Evolutionary conservation across 2,888 invertebrate species (phyloP).

Genomic region (Chaetoderma sp.): DNA sequence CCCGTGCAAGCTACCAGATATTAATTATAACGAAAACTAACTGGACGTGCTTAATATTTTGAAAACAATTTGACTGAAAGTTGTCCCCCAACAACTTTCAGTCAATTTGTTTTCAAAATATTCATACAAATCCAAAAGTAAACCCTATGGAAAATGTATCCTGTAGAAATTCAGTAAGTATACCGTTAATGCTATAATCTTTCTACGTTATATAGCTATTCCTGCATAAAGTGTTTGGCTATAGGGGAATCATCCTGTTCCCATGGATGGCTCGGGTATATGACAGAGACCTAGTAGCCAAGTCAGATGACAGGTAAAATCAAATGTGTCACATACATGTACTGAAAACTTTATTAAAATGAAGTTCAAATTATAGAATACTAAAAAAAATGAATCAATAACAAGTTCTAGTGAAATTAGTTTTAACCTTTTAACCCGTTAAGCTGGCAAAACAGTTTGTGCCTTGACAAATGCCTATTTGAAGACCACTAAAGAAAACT

Average conservation of each 20-base stretch:
- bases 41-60: too few species aligned
- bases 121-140: too few species aligned
- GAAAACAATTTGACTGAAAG: too few species aligned
- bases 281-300: slow-evolving; percentile 87
- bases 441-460: too few species aligned
- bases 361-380: neutral
- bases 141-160: too few species aligned
- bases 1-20: too few species aligned
- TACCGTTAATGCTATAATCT: neutral
- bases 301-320: slow-evolving; percentile 72
- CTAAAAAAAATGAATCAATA: neutral
- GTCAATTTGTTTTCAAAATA: too few species aligned
- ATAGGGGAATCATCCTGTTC: slow-evolving; percentile 95
- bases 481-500: too few species aligned
- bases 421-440: neutral
- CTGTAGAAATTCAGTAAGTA: neutral
- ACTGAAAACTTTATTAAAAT: neutral
- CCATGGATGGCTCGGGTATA: slow-evolving; percentile 97
- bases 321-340: neutral
- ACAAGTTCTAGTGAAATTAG: too few species aligned
- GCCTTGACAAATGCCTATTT: too few species aligned
- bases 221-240: slow-evolving; percentile 96
- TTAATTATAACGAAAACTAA: too few species aligned
- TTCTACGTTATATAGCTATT: slow-evolving; percentile 75
- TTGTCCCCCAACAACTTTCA: too few species aligned